These are phyloP conservation scores for Brachypteracias leptosomus DNA, from an alignment of 2,113 vertebrate species.

Conservation along the genomic window DNA sequence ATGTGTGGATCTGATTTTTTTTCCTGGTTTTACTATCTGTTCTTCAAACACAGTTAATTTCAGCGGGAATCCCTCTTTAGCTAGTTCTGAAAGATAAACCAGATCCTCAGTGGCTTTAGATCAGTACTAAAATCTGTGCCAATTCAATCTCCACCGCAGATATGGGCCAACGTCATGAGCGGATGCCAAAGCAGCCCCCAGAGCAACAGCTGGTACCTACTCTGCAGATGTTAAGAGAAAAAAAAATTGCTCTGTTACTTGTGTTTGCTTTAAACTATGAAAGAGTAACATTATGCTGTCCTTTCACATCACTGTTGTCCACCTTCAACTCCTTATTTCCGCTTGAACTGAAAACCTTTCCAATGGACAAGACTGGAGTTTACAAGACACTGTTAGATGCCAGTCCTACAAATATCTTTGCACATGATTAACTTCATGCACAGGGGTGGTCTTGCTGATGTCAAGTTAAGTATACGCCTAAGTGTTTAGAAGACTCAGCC, in stretches of 20 bases:
- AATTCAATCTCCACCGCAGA: neutral
- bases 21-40: neutral
- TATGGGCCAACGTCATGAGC: neutral
- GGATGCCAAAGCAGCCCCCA: neutral
- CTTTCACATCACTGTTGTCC: neutral
- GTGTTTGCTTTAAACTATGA: neutral
- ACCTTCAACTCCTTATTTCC: neutral
- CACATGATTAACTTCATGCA: neutral
- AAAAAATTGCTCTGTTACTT: neutral
- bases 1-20: neutral
- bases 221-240: neutral
- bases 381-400: neutral
- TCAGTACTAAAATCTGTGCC: neutral
- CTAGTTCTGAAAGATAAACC: neutral
- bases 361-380: neutral
- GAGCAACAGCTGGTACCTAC: neutral
- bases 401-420: neutral
- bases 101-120: neutral
- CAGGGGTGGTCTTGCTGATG: constrained; percentile 24
- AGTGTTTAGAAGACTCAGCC: constrained; percentile 22
- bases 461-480: constrained; percentile 25
- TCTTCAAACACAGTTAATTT: neutral
- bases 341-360: neutral
- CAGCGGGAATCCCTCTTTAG: neutral
- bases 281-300: neutral